phyloP scores from a whole-genome alignment of 2,888 invertebrate species.

The Thyatira batis region DNA sequence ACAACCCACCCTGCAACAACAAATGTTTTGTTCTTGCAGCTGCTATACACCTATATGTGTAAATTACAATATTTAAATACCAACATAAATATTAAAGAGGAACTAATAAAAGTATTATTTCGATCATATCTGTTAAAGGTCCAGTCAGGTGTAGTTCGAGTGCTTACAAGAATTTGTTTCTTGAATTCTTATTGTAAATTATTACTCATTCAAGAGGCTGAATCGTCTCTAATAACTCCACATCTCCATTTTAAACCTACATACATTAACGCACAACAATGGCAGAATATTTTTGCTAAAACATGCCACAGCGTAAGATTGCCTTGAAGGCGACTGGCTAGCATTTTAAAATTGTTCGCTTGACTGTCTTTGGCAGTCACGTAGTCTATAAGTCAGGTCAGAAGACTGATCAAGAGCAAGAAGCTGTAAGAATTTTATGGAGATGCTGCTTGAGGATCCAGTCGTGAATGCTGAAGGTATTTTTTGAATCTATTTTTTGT shows the following conservation, averaged over 20 bases:
- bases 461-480: slow-evolving; percentile 78
- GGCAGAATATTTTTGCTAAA: slow-evolving; percentile 38
- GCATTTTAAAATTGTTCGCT: slow-evolving; percentile 80
- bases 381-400: slow-evolving; percentile 83
- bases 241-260: slow-evolving; percentile 48
- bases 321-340: slow-evolving; percentile 68
- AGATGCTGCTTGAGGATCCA: slow-evolving; percentile 77
- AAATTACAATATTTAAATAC: slow-evolving; percentile 62
- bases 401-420: slow-evolving; percentile 80
- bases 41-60: slow-evolving; percentile 54
- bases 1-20: slow-evolving; percentile 45
- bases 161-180: slow-evolving; percentile 73
- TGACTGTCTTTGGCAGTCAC: slow-evolving; percentile 82
- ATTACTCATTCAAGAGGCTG: slow-evolving; percentile 52
- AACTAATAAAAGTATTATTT: slow-evolving; percentile 80
- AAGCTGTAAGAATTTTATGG: slow-evolving; percentile 78
- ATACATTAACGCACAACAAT: slow-evolving; percentile 48
- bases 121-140: slow-evolving; percentile 83
- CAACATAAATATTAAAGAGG: slow-evolving; percentile 58
- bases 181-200: slow-evolving; percentile 53
- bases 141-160: slow-evolving; percentile 83
- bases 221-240: slow-evolving; percentile 45
- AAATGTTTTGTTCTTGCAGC: slow-evolving; percentile 58
- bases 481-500: slow-evolving; percentile 79
- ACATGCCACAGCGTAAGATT: slow-evolving; percentile 57